A percentile compares a stretch with the other conserved stretches of the same genome.
Conservation (phyloP, 2,113 vertebrate species). For the Cynocephalus volans region DNA sequence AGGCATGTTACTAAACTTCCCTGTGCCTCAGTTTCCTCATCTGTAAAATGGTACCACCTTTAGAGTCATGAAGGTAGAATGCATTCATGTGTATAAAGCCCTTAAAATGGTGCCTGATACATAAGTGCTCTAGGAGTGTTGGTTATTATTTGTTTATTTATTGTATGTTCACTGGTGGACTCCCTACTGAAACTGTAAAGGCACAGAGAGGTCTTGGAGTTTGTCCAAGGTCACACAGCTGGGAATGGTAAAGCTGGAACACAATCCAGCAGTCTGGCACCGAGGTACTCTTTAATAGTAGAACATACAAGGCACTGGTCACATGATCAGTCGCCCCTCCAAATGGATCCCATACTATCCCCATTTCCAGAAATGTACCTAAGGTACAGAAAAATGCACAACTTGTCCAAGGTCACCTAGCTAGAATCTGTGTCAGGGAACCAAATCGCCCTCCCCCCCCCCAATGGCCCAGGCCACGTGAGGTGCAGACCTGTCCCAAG, state of each 20-base stretch:
- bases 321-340: background rate
- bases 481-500: background rate
- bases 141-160: background rate
- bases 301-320: background rate
- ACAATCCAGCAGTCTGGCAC: background rate
- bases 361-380: background rate
- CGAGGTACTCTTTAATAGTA: background rate
- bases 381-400: background rate
- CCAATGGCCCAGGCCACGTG: background rate
- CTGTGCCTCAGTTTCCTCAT: background rate
- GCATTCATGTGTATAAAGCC: background rate
- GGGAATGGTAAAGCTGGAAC: background rate
- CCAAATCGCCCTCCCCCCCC: background rate
- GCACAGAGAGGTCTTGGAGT: background rate
- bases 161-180: background rate
- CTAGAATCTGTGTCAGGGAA: background rate
- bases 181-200: background rate
- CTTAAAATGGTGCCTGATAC: background rate
- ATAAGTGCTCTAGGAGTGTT: no score
- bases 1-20: background rate
- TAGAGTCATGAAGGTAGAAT: background rate
- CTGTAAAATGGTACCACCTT: background rate
- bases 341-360: background rate
- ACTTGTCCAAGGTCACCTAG: constrained; percentile 30
- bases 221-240: constrained; percentile 21